Conservation (phyloP, 2,888 invertebrate species). For the Machimus rusticus region DNA sequence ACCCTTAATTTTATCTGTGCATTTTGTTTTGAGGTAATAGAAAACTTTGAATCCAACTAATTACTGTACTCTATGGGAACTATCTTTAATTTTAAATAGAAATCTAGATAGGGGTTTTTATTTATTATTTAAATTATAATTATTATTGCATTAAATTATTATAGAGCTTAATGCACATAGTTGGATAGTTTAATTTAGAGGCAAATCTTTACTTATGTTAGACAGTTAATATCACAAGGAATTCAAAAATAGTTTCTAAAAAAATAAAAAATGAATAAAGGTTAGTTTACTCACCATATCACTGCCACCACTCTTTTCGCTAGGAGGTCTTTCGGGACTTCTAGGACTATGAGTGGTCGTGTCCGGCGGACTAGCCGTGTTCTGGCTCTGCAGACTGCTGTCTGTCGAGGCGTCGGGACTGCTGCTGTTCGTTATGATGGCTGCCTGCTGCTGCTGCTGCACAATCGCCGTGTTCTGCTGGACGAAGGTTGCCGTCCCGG, state of each 20-base stretch:
- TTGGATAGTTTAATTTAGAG: too few relatives aligned
- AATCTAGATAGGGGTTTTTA: too few relatives aligned
- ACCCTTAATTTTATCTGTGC: too few relatives aligned
- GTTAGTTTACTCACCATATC: slow-evolving; percentile 57
- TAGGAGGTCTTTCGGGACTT: slow-evolving; percentile 65
- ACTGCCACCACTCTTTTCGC: slow-evolving; percentile 61
- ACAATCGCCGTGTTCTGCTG: slow-evolving; percentile 88
- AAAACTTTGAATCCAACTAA: too few relatives aligned
- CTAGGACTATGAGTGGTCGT: slow-evolving; percentile 86
- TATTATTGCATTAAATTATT: neutral
- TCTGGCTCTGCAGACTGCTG: slow-evolving; percentile 52
- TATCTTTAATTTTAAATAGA: too few relatives aligned
- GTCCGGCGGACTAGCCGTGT: slow-evolving; percentile 77
- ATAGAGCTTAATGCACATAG: neutral
- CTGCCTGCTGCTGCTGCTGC: slow-evolving; percentile 80
- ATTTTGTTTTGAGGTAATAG: too few relatives aligned
- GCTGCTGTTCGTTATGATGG: slow-evolving; percentile 54
- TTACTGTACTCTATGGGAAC: too few relatives aligned
- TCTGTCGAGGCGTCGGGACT: slow-evolving; percentile 12
- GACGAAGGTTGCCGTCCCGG: slow-evolving; percentile 75
- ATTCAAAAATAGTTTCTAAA: neutral
- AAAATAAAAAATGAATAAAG: too few relatives aligned
- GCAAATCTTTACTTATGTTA: too few relatives aligned
- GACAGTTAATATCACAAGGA: too few relatives aligned
- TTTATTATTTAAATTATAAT: too few relatives aligned